These are phyloP conservation scores for Ichneumoninae sp. DNA, from an alignment of 2,888 invertebrate genomes.

Conservation along the genomic window DNA sequence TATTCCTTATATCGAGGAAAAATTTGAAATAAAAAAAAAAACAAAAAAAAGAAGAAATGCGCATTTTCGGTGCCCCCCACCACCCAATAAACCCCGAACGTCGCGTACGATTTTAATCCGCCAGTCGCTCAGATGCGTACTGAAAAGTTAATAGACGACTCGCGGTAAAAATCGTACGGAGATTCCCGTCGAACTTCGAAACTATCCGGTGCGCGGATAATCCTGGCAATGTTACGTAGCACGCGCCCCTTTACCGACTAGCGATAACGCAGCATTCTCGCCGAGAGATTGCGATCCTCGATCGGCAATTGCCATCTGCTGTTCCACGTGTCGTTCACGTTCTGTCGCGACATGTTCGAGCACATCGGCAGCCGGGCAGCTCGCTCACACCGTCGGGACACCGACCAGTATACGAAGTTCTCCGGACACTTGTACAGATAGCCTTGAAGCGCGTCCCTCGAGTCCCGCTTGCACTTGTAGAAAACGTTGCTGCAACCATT, in stretches of 20 bases:
- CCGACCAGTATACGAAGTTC: slow-evolving; percentile 91
- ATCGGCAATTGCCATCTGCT: slow-evolving; percentile 78
- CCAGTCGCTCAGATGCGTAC: neutral
- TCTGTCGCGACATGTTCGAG: slow-evolving; percentile 69
- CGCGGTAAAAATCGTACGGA: slow-evolving; percentile 71
- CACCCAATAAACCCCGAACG: slow-evolving; percentile 59
- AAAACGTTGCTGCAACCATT: slow-evolving; percentile 90
- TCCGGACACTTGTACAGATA: slow-evolving; percentile 91
- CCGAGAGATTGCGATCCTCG: slow-evolving; percentile 77
- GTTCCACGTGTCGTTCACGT: slow-evolving; percentile 69
- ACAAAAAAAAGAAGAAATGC: neutral
- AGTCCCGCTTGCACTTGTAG: slow-evolving; percentile 88
- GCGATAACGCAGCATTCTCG: slow-evolving; percentile 72
- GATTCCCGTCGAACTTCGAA: slow-evolving; percentile 65
- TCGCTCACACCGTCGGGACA: slow-evolving; percentile 91
- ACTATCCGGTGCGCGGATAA: slow-evolving; percentile 7
- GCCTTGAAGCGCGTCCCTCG: slow-evolving; percentile 87
- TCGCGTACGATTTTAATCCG: slow-evolving; percentile 64
- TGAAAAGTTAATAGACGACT: neutral
- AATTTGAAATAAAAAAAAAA: neutral
- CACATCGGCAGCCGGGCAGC: slow-evolving; percentile 88
- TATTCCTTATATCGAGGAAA: slow-evolving; percentile 4
- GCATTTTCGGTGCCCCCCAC: slow-evolving; percentile 35
- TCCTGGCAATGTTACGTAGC: neutral
- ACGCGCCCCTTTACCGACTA: slow-evolving; percentile 32